phyloP scores from a whole-genome alignment of 2,888 invertebrate species.

The Emmelina monodactyla region DNA sequence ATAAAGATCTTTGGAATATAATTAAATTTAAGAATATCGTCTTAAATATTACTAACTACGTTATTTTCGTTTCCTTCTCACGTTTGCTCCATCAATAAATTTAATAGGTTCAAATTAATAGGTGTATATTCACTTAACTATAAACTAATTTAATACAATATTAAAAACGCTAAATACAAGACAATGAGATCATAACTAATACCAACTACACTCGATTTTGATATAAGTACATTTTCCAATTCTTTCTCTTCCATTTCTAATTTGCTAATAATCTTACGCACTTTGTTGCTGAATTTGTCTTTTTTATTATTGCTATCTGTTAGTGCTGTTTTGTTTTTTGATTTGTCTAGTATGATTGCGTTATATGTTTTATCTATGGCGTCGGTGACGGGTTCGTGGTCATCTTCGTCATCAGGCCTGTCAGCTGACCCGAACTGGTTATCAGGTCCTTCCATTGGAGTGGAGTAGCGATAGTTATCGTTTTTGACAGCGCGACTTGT shows the following conservation, averaged over 20 bases:
- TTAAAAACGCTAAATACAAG: too few species aligned
- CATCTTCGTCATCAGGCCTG: constrained; percentile 72
- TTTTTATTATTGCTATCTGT: constrained; percentile 34
- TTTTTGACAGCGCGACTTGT: constrained; percentile 60
- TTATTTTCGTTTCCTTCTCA: too few species aligned
- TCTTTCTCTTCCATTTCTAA: constrained; percentile 34
- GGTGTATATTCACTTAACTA: too few species aligned
- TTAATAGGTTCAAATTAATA: too few species aligned
- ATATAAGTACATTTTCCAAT: too few species aligned
- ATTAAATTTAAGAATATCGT: too few species aligned
- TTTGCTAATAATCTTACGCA: constrained; percentile 44
- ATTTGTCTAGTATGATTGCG: constrained; percentile 11
- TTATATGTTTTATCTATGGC: constrained; percentile 16
- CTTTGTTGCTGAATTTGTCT: constrained; percentile 49
- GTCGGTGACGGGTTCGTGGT: constrained; percentile 28
- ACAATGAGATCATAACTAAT: too few species aligned
- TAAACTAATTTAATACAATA: too few species aligned
- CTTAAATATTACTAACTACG: too few species aligned
- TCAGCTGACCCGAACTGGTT: constrained; percentile 78
- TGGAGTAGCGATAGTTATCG: constrained; percentile 62
- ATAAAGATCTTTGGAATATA: too few species aligned
- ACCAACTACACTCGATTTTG: too few species aligned
- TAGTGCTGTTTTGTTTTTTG: constrained; percentile 24
- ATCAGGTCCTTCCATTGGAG: constrained; percentile 63
- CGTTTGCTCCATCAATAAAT: too few species aligned